Evolutionary conservation across 92 coral and sea anemone genomes (phyloP).

Genomic region (Zoanthus solanderi): DNA sequence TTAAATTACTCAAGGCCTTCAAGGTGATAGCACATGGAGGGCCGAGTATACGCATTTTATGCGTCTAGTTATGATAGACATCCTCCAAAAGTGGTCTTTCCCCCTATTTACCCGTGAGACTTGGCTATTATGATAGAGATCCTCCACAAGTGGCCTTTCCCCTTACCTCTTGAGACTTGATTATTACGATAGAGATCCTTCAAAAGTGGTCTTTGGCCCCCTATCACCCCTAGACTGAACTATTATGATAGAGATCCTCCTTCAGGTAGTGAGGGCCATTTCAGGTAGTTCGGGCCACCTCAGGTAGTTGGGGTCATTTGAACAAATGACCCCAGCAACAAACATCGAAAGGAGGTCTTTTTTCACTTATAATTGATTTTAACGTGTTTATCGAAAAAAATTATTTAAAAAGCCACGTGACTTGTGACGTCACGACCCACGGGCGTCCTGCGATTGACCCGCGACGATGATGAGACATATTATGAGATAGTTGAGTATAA

Average conservation of each 20-base stretch:
- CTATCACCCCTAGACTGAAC: slow-evolving; percentile 6
- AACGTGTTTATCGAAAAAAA: slow-evolving; percentile 2
- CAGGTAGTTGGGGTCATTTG: slow-evolving; percentile 6
- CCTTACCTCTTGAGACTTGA: slow-evolving; percentile 6
- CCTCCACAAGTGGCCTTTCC: slow-evolving; percentile 8
- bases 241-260: slow-evolving; percentile 4
- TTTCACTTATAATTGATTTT: slow-evolving; percentile 1
- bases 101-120: slow-evolving; percentile 7
- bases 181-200: slow-evolving; percentile 3
- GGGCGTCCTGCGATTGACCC: slow-evolving; percentile 9
- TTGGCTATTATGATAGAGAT: neutral
- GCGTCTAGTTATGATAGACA: slow-evolving; percentile 5
- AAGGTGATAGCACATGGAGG: slow-evolving; percentile 6
- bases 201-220: slow-evolving; percentile 7
- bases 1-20: slow-evolving; percentile 4
- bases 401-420: slow-evolving; percentile 3
- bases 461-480: slow-evolving; percentile 2
- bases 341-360: slow-evolving; percentile 5
- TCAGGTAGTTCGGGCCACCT: slow-evolving; percentile 5
- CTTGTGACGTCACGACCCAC: slow-evolving; percentile 8
- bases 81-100: slow-evolving; percentile 6
- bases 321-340: slow-evolving; percentile 6
- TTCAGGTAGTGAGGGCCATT: slow-evolving; percentile 6
- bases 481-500: slow-evolving; percentile 2
- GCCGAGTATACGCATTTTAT: slow-evolving; percentile 5